A percentile compares a stretch with the other conserved stretches of the same genome.
phyloP scores from a whole-genome alignment of 2,797 vertebrate genomes.

The Microhierax caerulescens region DNA sequence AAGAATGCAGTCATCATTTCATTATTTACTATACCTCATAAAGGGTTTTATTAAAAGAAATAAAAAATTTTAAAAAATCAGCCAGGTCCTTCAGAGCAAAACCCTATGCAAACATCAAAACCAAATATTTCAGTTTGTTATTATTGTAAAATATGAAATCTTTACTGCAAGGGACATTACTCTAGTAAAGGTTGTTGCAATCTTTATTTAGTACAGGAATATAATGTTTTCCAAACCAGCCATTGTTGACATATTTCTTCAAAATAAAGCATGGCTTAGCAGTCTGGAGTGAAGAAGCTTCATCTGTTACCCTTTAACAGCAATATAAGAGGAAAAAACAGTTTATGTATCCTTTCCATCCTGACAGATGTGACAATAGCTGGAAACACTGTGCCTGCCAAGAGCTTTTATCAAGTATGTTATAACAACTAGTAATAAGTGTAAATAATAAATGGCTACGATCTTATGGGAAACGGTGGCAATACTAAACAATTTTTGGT shows the following conservation, averaged over 20 bases:
- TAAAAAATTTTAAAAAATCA: not conserved
- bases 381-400: slow-evolving; percentile 82
- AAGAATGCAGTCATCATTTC: not conserved
- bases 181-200: slow-evolving; percentile 13
- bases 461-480: slow-evolving; percentile 82
- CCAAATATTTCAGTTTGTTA: not conserved
- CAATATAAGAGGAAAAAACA: slow-evolving; percentile 67
- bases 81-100: not conserved
- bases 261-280: slow-evolving; percentile 54
- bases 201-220: slow-evolving; percentile 28
- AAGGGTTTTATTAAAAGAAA: not conserved
- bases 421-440: slow-evolving; percentile 90
- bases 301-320: slow-evolving; percentile 55
- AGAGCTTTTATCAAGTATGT: slow-evolving; percentile 88
- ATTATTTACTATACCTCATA: not conserved
- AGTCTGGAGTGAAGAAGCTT: slow-evolving; percentile 59
- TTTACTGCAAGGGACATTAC: not conserved
- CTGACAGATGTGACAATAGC: slow-evolving; percentile 86
- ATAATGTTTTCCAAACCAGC: slow-evolving; percentile 44
- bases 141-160: not conserved
- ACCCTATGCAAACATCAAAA: not conserved
- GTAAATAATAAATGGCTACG: slow-evolving; percentile 91
- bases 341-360: slow-evolving; percentile 77
- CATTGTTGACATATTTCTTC: slow-evolving; percentile 37
- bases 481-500: slow-evolving; percentile 87